Evolutionary conservation across 2,797 vertebrate species (phyloP).

Genomic region (Percopsis omiscomaycus): DNA sequence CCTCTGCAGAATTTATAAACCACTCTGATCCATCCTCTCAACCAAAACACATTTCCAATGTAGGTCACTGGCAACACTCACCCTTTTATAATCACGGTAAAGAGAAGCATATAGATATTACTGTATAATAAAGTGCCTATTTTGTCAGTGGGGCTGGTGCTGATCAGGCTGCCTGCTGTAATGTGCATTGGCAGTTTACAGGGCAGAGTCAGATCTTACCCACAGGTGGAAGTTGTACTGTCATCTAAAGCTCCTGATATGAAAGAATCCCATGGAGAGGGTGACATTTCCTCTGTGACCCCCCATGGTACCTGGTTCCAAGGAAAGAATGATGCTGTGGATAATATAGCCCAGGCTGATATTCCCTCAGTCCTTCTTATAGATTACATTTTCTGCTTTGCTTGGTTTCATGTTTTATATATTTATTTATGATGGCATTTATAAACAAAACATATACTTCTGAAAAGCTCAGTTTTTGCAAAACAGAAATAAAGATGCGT

Average conservation of each 20-base stretch:
- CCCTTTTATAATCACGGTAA: conserved; percentile 5
- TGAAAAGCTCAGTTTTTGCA: too few species aligned
- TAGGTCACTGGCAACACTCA: conserved; percentile 71
- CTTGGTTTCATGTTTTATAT: neutral
- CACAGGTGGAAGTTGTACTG: conserved; percentile 24
- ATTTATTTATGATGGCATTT: neutral
- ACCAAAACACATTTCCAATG: conserved; percentile 66
- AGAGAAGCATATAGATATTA: too few species aligned
- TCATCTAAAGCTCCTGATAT: conserved; percentile 17
- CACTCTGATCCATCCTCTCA: neutral
- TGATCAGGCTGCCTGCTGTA: neutral
- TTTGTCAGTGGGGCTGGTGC: neutral
- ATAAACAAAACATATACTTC: neutral
- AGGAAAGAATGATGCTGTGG: conserved; percentile 3
- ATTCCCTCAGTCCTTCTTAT: too few species aligned
- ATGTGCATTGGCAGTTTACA: conserved; percentile 1
- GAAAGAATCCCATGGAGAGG: conserved; percentile 27
- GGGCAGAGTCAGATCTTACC: conserved; percentile 32
- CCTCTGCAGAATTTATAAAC: neutral
- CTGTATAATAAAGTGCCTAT: too few species aligned
- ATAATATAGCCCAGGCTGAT: neutral
- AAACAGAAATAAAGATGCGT: too few species aligned
- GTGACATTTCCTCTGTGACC: conserved; percentile 11
- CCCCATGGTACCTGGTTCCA: neutral
- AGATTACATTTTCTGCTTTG: neutral